Evolutionary conservation across 2,797 vertebrate genomes (phyloP).

Genomic region (Sus cebifrons): DNA sequence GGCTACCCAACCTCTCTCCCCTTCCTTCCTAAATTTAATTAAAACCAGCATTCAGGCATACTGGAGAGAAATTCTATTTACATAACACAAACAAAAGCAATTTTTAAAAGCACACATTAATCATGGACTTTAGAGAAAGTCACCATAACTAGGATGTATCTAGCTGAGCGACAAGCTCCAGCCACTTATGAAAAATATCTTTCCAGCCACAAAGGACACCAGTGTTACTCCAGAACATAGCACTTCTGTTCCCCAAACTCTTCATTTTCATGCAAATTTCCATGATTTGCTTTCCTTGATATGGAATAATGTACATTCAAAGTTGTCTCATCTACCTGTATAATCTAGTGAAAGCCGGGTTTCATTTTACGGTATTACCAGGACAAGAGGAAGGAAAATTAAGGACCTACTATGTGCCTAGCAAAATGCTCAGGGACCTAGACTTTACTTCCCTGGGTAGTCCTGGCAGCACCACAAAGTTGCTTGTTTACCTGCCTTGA

Average conservation of each 20-base stretch:
- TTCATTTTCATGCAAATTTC: constrained; percentile 51
- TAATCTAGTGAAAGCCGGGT: not conserved
- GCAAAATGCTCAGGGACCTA: not conserved
- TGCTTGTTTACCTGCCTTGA: not conserved
- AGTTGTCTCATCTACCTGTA: not conserved
- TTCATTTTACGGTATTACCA: constrained; percentile 38
- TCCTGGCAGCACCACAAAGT: not conserved
- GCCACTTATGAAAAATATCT: constrained; percentile 77
- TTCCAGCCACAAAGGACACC: constrained; percentile 27
- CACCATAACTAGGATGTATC: constrained; percentile 83
- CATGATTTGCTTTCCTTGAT: not conserved
- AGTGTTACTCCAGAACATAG: not conserved
- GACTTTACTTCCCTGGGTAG: not conserved
- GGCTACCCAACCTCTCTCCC: constrained; percentile 25
- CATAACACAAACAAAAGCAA: constrained; percentile 87
- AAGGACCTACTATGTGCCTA: not conserved
- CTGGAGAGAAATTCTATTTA: constrained; percentile 88
- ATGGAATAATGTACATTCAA: constrained; percentile 18
- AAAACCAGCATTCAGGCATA: constrained; percentile 86
- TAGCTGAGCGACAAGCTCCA: constrained; percentile 76
- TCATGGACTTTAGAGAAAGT: constrained; percentile 86
- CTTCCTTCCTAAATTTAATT: constrained; percentile 87
- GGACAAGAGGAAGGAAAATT: constrained; percentile 16
- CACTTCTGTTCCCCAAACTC: constrained; percentile 46
- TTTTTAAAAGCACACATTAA: constrained; percentile 89